Evolutionary conservation across 2,797 vertebrate species (phyloP).

Genomic region (Hemitrygon akajei): DNA sequence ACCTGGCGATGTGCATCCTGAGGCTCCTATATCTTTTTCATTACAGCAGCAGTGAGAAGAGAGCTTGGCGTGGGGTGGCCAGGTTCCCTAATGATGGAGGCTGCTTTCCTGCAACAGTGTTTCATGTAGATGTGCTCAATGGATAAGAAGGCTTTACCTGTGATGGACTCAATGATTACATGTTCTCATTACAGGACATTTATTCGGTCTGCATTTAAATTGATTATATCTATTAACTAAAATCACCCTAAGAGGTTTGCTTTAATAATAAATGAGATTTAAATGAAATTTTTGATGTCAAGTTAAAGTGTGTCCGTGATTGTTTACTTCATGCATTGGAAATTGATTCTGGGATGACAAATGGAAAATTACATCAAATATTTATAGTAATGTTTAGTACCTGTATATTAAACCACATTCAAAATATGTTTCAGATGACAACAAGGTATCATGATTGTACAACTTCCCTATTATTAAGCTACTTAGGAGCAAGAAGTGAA

Average conservation of each 20-base stretch:
- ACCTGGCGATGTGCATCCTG: no score
- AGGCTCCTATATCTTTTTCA: no score
- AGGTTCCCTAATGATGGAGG: no score
- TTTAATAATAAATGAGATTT: neutral
- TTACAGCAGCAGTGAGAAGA: no score
- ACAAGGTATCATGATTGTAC: neutral
- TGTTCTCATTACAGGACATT: neutral
- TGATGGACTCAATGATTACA: neutral
- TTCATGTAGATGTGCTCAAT: no score
- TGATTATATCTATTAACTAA: neutral
- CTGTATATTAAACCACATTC: neutral
- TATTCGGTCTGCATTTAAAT: neutral
- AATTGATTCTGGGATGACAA: neutral
- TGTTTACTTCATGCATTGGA: neutral
- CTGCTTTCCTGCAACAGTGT: no score
- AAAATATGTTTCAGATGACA: neutral
- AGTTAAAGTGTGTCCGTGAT: neutral
- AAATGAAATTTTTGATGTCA: neutral
- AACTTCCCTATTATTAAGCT: neutral
- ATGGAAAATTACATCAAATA: neutral
- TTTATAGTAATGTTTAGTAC: neutral
- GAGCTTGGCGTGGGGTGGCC: no score
- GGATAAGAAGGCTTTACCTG: no score
- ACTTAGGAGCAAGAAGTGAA: neutral
- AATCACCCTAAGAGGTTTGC: neutral